These are phyloP conservation scores for Eumeta japonica DNA, from an alignment of 1,140 invertebrate genomes.

Conservation along the genomic window DNA sequence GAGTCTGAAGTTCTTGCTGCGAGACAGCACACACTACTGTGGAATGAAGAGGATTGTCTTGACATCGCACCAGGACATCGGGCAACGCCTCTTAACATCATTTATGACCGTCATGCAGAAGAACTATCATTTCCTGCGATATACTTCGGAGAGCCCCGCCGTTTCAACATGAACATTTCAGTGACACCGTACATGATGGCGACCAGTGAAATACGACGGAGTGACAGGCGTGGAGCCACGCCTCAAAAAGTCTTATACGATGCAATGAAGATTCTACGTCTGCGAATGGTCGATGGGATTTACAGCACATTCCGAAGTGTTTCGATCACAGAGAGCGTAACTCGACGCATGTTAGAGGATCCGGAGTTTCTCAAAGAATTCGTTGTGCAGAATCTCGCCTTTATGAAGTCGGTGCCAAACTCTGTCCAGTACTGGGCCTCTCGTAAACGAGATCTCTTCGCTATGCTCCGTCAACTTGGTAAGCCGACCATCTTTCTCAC, in stretches of 20 bases:
- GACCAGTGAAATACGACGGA: conserved; percentile 22
- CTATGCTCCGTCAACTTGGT: conserved; percentile 27
- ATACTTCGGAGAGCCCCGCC: conserved; percentile 21
- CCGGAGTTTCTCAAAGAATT: conserved; percentile 21
- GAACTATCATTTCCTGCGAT: conserved; percentile 27
- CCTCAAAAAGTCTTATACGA: conserved; percentile 26
- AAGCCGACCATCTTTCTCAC: conserved; percentile 25
- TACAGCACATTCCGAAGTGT: conserved; percentile 19
- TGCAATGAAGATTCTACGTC: conserved; percentile 23
- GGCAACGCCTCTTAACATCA: conserved; percentile 13
- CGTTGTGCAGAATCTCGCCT: conserved; percentile 18
- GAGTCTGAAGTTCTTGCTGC: conserved; percentile 8
- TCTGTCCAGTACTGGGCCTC: conserved; percentile 25
- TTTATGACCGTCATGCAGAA: conserved; percentile 23
- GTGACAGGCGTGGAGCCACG: conserved; percentile 22
- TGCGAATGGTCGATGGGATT: conserved; percentile 20
- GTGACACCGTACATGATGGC: conserved; percentile 23
- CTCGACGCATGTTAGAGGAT: conserved; percentile 20
- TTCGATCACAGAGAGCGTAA: conserved; percentile 16
- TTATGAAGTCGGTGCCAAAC: conserved; percentile 24
- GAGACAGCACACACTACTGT: conserved; percentile 16
- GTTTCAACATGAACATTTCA: conserved; percentile 12
- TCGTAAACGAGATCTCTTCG: conserved; percentile 30
- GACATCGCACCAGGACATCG: conserved; percentile 18
- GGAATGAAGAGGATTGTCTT: conserved; percentile 23